phyloP scores from a whole-genome alignment of 92 coral and sea anemone species.

The Paramuricea clavata region DNA sequence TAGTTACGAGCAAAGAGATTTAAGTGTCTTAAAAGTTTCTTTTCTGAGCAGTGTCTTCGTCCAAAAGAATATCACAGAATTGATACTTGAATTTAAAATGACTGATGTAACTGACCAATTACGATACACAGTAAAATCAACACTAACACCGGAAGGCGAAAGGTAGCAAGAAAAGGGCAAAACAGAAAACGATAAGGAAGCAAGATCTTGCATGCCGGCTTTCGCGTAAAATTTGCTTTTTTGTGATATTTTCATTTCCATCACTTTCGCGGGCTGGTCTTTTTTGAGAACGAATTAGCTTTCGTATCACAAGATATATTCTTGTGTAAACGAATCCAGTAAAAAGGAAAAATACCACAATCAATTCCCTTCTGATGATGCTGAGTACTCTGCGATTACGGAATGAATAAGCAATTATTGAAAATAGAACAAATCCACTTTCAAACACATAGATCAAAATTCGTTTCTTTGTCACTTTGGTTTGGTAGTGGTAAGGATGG shows the following conservation, averaged over 20 bases:
- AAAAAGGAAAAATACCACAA: background rate
- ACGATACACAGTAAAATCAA: background rate
- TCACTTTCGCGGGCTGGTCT: background rate
- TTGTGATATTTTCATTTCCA: background rate
- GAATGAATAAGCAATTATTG: background rate
- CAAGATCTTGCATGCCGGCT: background rate
- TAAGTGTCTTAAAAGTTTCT: background rate
- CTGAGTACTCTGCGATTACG: background rate
- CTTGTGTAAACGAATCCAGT: background rate
- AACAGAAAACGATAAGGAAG: background rate
- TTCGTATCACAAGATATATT: background rate
- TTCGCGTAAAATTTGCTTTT: background rate
- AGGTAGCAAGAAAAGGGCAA: background rate
- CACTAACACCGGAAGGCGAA: background rate
- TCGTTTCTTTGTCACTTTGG: background rate
- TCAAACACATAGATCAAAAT: background rate
- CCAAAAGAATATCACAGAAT: background rate
- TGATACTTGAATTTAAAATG: background rate
- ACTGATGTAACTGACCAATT: background rate
- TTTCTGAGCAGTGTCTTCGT: background rate
- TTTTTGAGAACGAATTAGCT: background rate
- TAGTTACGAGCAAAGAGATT: too few species aligned
- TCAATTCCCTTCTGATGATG: background rate
- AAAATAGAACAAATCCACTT: background rate
- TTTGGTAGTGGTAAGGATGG: background rate